phyloP scores from a whole-genome alignment of 2,113 vertebrate genomes.

The Catagonus wagneri region DNA sequence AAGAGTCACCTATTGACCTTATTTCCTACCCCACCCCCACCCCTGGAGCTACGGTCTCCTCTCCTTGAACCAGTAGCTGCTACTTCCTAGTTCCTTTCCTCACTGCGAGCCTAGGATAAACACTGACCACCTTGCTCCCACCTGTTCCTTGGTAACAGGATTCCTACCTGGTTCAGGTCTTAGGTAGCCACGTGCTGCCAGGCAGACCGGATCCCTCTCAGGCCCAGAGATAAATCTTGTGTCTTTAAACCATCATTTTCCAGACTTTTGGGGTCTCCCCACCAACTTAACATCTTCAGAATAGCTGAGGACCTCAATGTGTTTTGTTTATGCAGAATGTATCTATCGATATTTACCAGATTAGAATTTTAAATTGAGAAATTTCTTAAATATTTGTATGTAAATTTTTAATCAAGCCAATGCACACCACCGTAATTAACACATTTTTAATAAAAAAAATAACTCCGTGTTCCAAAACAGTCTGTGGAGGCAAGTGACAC shows the following conservation, averaged over 20 bases:
- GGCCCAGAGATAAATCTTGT: neutral
- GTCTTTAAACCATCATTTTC: neutral
- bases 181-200: neutral
- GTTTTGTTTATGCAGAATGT: neutral
- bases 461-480: slow-evolving; percentile 61
- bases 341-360: neutral
- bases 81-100: neutral
- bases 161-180: neutral
- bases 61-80: neutral
- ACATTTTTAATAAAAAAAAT: slow-evolving; percentile 70
- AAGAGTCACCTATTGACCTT: neutral
- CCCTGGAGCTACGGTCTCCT: neutral
- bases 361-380: slow-evolving; percentile 44
- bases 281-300: neutral
- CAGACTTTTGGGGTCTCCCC: neutral
- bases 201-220: neutral
- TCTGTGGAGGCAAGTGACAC: slow-evolving; percentile 54
- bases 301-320: neutral
- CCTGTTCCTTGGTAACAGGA: neutral
- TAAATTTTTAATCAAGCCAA: slow-evolving; percentile 29
- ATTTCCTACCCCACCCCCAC: neutral
- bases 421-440: slow-evolving; percentile 28
- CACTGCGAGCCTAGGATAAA: neutral
- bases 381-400: neutral
- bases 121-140: neutral